Evolutionary conservation across 2,113 vertebrate genomes (phyloP).

Genomic region (Oreochromis aureus): DNA sequence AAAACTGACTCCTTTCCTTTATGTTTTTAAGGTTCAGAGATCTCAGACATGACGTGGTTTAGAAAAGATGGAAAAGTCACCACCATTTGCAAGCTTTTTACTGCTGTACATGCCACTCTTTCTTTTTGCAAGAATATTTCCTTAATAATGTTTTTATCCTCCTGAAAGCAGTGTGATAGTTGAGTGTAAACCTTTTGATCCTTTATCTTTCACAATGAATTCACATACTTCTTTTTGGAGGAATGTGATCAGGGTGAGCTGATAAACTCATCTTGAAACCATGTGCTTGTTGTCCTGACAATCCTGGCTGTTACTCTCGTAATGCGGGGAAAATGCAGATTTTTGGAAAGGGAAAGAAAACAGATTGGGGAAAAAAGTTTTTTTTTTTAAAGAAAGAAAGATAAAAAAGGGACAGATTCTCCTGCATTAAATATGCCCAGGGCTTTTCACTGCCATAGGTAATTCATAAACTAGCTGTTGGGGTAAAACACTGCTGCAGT

Average conservation of each 20-base stretch:
- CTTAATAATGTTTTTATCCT: neutral
- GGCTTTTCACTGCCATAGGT: slow-evolving; percentile 53
- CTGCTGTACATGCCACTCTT: neutral
- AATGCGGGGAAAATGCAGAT: slow-evolving; percentile 12
- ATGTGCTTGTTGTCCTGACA: neutral
- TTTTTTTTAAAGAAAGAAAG: neutral
- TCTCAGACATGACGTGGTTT: neutral
- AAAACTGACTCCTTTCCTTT: neutral
- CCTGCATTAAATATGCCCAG: slow-evolving; percentile 59
- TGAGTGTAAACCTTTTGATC: neutral
- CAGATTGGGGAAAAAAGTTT: neutral
- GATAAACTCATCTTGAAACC: neutral
- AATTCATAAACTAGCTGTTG: slow-evolving; percentile 56
- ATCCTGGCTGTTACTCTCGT: neutral
- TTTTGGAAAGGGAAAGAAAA: slow-evolving; percentile 7
- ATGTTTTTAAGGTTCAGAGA: neutral
- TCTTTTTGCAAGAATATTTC: neutral
- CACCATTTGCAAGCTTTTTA: neutral
- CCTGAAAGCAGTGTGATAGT: neutral
- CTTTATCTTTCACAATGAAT: neutral
- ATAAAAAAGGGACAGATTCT: slow-evolving; percentile 41
- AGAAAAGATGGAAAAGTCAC: neutral
- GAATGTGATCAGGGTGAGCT: neutral
- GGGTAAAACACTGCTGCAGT: slow-evolving; percentile 21
- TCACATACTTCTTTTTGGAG: neutral